phyloP scores from a whole-genome alignment of 2,888 invertebrate genomes.

The Lithophane leautieri region DNA sequence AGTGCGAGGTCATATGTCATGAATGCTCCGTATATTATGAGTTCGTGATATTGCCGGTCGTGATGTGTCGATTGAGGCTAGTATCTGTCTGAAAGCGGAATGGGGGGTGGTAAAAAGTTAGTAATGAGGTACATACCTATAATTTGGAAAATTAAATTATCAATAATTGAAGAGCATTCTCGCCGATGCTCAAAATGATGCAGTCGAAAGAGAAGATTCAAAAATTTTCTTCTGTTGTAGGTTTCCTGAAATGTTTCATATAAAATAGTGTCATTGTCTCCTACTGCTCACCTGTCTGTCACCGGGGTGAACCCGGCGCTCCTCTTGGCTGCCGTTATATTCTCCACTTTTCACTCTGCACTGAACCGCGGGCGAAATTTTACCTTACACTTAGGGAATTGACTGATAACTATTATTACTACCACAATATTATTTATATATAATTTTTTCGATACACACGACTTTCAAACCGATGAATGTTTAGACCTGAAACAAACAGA shows the following conservation, averaged over 20 bases:
- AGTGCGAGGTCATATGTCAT: conserved; percentile 58
- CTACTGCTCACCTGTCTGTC: conserved; percentile 81
- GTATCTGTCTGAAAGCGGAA: conserved; percentile 1
- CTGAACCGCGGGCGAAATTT: conserved; percentile 66
- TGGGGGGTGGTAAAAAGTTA: neutral
- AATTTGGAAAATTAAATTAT: neutral
- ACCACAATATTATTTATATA: conserved; percentile 49
- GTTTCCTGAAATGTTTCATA: neutral
- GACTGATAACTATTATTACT: conserved; percentile 41
- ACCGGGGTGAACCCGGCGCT: conserved; percentile 85
- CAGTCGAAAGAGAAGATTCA: neutral
- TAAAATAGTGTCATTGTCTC: neutral
- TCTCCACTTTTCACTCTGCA: conserved; percentile 85
- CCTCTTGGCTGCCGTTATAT: conserved; percentile 77
- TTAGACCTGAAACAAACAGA: conserved; percentile 84
- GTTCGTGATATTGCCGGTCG: conserved; percentile 45
- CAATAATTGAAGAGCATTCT: neutral
- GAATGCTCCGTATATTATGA: conserved; percentile 34
- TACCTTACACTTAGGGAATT: conserved; percentile 57
- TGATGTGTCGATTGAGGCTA: conserved; percentile 34
- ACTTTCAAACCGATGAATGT: conserved; percentile 64
- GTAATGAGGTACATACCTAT: conserved; percentile 1
- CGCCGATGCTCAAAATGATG: neutral
- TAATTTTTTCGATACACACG: conserved; percentile 60
- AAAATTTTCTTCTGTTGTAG: neutral